Conservation (phyloP, 2,113 vertebrate species). For the Cephalopholis sonnerati region DNA sequence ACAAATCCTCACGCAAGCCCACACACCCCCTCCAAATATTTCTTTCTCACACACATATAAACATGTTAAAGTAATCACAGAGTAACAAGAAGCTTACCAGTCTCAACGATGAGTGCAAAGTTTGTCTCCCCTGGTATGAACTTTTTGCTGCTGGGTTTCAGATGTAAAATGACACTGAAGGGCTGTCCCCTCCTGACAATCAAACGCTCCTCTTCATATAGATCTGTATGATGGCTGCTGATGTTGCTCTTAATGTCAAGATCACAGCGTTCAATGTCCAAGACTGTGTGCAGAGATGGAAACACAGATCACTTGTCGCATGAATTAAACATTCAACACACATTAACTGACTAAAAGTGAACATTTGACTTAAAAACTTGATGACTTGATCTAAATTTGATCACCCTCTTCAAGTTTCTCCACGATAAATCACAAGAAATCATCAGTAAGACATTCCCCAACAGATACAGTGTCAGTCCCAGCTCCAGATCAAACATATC, state of each 20-base stretch:
- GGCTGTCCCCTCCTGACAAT: constrained; percentile 89
- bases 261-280: constrained; percentile 86
- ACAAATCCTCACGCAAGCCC: neutral
- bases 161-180: constrained; percentile 86
- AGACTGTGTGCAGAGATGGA: constrained; percentile 63
- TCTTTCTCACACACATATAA: neutral
- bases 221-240: constrained; percentile 83
- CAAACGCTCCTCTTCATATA: constrained; percentile 77
- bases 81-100: constrained; percentile 72
- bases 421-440: constrained; percentile 15
- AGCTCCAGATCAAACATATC: constrained; percentile 21
- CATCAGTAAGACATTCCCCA: neutral
- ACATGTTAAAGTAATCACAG: neutral
- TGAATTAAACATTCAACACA: neutral
- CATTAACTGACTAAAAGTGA: neutral
- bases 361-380: neutral
- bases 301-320: neutral
- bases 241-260: constrained; percentile 86
- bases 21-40: neutral
- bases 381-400: constrained; percentile 4
- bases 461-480: neutral
- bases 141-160: constrained; percentile 71
- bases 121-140: constrained; percentile 77
- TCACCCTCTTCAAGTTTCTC: neutral
- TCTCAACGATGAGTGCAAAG: constrained; percentile 82